Evolutionary conservation across 2,113 vertebrate genomes (phyloP).

Genomic region (Pogona vitticeps): DNA sequence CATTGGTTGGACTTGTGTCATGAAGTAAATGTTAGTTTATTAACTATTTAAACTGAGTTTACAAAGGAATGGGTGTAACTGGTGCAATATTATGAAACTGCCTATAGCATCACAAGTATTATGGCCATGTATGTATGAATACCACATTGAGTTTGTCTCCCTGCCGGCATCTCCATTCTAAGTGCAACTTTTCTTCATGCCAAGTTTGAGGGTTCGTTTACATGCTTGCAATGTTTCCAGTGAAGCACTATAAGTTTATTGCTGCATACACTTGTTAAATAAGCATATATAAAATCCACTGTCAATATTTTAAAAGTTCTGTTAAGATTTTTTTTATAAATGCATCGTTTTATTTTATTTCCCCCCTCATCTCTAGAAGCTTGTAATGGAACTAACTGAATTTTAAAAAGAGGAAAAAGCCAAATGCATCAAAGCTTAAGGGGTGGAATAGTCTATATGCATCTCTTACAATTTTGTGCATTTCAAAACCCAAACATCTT

Average conservation of each 20-base stretch:
- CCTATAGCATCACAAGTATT: no score
- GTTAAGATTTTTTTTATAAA: neutral
- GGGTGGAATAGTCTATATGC: neutral
- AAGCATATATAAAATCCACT: neutral
- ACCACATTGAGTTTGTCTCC: no score
- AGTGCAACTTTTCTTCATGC: no score
- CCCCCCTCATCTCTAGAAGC: neutral
- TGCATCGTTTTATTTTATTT: neutral
- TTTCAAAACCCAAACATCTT: conserved; percentile 1
- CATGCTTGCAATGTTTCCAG: neutral
- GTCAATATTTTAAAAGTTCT: neutral
- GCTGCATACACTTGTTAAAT: neutral
- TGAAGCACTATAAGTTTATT: neutral
- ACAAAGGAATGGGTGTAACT: no score
- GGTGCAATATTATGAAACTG: no score
- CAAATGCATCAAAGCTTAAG: neutral
- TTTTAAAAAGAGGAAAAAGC: neutral
- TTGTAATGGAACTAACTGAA: neutral
- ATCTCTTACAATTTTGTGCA: neutral
- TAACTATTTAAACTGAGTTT: no score
- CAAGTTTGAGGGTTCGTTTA: no score
- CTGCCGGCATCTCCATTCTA: no score
- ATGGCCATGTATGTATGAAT: no score
- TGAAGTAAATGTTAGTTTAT: no score
- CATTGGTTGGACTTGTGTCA: no score